These are phyloP conservation scores for Cephonodes hylas DNA, from an alignment of 2,888 invertebrate genomes.

Conservation along the genomic window DNA sequence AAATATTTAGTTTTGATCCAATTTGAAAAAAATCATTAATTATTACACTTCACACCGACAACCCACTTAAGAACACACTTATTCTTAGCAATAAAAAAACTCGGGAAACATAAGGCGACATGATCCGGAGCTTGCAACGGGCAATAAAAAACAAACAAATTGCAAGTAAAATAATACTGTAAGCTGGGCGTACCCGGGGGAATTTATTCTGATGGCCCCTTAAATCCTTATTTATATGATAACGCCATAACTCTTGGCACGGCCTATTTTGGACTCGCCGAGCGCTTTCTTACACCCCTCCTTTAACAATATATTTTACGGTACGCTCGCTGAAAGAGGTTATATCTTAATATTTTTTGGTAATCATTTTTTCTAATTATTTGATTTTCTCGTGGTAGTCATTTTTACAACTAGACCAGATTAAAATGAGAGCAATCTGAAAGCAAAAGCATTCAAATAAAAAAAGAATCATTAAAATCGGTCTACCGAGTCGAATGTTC, in stretches of 20 bases:
- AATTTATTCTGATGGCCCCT: conserved; percentile 64
- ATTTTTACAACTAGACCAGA: no score
- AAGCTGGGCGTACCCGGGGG: conserved; percentile 30
- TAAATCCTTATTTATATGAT: conserved; percentile 78
- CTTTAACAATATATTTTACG: conserved; percentile 15
- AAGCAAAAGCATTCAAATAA: no score
- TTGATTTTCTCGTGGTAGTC: no score
- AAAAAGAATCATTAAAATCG: no score
- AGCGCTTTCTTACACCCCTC: conserved; percentile 21
- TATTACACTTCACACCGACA: no score
- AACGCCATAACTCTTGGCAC: conserved; percentile 63
- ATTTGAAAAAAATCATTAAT: no score
- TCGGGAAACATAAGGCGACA: conserved; percentile 35
- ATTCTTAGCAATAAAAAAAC: neutral
- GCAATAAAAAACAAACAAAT: conserved; percentile 69
- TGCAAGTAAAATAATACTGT: conserved; percentile 65
- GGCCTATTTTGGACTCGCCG: conserved; percentile 31
- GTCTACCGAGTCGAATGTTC: no score
- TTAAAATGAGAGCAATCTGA: no score
- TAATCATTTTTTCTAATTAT: neutral
- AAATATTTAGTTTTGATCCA: no score
- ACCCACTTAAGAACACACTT: neutral
- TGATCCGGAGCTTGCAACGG: conserved; percentile 23
- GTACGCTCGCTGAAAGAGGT: conserved; percentile 13
- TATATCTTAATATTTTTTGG: neutral